These are phyloP conservation scores for Macrobrachium rosenbergii DNA, from an alignment of 1,140 invertebrate genomes.

Conservation along the genomic window DNA sequence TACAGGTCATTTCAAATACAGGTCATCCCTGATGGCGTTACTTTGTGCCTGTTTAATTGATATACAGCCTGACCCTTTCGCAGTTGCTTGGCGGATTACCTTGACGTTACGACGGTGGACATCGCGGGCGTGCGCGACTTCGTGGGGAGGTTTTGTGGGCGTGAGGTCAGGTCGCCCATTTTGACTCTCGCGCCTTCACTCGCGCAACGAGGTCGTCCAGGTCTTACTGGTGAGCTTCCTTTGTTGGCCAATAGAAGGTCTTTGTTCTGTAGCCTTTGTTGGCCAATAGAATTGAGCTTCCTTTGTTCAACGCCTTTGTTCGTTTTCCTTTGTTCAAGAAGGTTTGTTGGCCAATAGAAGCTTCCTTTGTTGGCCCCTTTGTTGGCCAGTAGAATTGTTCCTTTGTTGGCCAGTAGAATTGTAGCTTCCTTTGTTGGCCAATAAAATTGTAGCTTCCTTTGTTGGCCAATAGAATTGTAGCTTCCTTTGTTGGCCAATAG, in stretches of 20 bases:
- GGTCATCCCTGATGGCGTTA: neutral
- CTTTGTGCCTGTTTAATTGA: neutral
- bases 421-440: no score
- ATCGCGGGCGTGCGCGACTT: slow-evolving; percentile 3
- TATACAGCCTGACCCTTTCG: neutral
- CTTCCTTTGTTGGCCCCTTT: no score
- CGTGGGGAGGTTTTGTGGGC: slow-evolving; percentile 13
- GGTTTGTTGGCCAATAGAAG: no score
- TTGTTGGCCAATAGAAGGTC: slow-evolving; percentile 16
- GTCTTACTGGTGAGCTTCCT: neutral
- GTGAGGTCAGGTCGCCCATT: neutral
- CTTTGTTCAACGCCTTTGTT: no score
- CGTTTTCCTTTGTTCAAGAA: no score
- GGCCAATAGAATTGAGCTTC: no score
- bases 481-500: no score
- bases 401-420: no score
- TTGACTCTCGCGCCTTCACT: slow-evolving; percentile 26
- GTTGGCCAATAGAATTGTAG: no score
- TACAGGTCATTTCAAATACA: no score
- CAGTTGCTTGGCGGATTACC: slow-evolving; percentile 29
- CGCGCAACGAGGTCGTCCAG: slow-evolving; percentile 12
- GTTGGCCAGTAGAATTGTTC: no score
- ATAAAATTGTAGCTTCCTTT: no score
- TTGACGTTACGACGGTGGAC: slow-evolving; percentile 15
- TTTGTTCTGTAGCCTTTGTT: neutral